Conservation (phyloP, 2,113 vertebrate genomes). For the Gulo gulo region DNA sequence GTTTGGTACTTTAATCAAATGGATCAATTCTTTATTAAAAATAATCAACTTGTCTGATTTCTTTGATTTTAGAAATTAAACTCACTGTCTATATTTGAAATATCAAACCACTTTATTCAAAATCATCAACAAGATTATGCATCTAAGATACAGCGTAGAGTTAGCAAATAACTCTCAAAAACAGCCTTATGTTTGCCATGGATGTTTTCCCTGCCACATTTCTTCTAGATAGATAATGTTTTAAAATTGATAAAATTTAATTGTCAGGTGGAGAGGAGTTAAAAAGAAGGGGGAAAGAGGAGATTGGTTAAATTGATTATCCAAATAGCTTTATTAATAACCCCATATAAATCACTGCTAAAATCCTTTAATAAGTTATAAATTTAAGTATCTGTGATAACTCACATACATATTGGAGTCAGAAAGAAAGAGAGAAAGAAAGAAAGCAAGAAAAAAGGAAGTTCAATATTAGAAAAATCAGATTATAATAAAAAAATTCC, state of each 20-base stretch:
- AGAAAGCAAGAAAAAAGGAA: not conserved
- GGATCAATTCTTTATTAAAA: not conserved
- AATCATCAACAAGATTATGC: constrained; percentile 18
- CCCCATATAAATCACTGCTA: not conserved
- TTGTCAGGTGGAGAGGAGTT: not conserved
- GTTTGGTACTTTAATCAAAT: not conserved
- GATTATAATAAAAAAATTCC: not conserved
- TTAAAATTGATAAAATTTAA: constrained; percentile 25
- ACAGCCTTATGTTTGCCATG: not conserved
- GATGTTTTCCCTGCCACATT: not conserved
- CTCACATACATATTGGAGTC: not conserved
- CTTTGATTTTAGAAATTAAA: constrained; percentile 38
- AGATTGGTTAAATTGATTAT: not conserved
- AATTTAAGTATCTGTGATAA: not conserved
- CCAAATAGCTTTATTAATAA: constrained; percentile 8
- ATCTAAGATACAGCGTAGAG: not conserved
- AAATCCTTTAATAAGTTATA: not conserved
- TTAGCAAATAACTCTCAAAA: not conserved
- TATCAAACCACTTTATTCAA: constrained; percentile 32
- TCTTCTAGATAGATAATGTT: not conserved
- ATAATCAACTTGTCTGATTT: not conserved
- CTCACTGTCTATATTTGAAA: constrained; percentile 11
- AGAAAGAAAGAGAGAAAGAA: not conserved
- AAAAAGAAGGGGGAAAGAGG: not conserved
- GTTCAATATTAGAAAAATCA: not conserved